phyloP scores from a whole-genome alignment of 1,140 invertebrate species.

The Penaeus japonicus region DNA sequence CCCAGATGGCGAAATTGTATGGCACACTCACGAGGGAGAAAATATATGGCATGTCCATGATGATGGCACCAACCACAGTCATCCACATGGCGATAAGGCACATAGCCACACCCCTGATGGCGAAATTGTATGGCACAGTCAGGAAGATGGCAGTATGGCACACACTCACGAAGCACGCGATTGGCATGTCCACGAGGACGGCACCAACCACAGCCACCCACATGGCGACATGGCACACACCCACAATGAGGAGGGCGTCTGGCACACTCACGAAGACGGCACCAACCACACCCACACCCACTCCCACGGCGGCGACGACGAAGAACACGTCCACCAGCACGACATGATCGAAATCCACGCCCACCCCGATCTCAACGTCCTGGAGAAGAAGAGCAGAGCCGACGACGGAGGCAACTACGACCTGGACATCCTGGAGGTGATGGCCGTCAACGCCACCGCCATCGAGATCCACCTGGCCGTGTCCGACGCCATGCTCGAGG shows the following conservation, averaged over 20 bases:
- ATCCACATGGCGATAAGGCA: neutral
- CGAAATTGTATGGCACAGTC: neutral
- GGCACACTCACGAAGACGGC: neutral
- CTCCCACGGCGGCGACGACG: neutral
- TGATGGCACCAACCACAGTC: neutral
- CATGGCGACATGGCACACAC: neutral
- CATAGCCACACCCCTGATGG: neutral
- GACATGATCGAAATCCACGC: neutral
- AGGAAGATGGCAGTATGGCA: neutral
- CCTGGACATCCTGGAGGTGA: conserved; percentile 42
- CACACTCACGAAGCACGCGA: neutral
- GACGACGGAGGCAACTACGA: conserved; percentile 36
- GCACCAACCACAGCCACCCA: neutral
- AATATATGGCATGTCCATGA: neutral
- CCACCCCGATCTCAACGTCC: neutral
- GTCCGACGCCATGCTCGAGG: conserved; percentile 26
- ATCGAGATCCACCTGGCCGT: conserved; percentile 32
- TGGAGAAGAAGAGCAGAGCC: conserved; percentile 43
- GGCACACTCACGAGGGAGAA: neutral
- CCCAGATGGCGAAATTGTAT: neutral
- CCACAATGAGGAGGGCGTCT: neutral
- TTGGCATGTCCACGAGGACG: neutral
- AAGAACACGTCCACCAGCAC: too few species aligned
- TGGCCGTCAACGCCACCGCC: conserved; percentile 41
- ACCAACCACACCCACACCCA: conserved; percentile 6